A percentile compares a stretch with the other conserved stretches of the same genome.
phyloP scores from a whole-genome alignment of 2,113 vertebrate species.

The Cochlearius cochlearius region DNA sequence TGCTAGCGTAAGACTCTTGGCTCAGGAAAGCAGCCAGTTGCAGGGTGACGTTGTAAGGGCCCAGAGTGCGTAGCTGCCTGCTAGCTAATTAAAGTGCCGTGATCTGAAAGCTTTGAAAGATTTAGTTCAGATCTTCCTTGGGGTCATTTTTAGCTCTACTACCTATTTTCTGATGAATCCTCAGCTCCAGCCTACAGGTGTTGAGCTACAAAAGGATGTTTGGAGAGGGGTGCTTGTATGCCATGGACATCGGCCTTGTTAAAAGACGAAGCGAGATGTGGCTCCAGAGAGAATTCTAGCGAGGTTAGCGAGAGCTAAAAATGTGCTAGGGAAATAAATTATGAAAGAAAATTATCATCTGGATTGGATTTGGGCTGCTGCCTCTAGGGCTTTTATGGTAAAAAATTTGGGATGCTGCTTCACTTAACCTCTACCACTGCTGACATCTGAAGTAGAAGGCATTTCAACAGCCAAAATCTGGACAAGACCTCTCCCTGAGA shows the following conservation, averaged over 20 bases:
- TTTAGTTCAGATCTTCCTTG: conserved; percentile 15
- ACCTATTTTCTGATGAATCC: conserved; percentile 1
- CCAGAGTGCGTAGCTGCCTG: neutral
- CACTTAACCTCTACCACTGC: neutral
- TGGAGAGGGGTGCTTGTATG: neutral
- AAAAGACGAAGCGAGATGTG: neutral
- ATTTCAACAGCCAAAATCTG: neutral
- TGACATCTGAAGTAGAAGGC: neutral
- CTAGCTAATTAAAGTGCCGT: neutral
- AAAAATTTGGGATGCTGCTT: neutral
- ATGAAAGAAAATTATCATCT: neutral
- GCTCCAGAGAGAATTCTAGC: neutral
- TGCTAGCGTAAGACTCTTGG: neutral
- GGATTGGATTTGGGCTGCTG: neutral
- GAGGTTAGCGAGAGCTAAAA: neutral
- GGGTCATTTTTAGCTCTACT: neutral
- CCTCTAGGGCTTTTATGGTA: neutral
- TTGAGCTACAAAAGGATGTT: neutral
- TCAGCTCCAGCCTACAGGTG: neutral
- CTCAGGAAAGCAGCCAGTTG: neutral
- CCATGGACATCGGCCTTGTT: neutral
- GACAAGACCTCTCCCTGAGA: neutral
- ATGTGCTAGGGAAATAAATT: neutral
- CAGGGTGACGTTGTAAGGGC: neutral
- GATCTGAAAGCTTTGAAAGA: conserved; percentile 11